Percentiles rank a stretch among this genome's conserved stretches.
Conservation (phyloP, 2,888 invertebrate genomes). For the Aradus depressus region DNA sequence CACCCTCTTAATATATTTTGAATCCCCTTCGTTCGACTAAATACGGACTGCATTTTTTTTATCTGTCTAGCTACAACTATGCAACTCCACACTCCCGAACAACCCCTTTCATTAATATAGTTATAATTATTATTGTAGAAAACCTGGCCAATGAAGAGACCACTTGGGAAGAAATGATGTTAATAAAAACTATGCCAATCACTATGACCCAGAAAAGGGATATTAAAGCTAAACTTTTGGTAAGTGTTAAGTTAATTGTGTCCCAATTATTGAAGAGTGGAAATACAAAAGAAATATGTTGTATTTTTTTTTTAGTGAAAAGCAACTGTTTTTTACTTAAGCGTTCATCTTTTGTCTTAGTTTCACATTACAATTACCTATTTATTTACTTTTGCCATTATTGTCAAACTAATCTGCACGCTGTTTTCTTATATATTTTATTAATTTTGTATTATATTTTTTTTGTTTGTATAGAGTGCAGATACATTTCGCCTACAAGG, state of each 20-base stretch:
- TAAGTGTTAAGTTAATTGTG: no score
- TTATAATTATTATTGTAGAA: constrained; percentile 38
- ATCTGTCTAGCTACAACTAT: no score
- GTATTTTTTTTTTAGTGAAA: background rate
- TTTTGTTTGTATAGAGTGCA: constrained; percentile 50
- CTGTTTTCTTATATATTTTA: background rate
- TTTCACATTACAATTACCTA: background rate
- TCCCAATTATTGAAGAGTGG: no score
- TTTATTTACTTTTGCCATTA: background rate
- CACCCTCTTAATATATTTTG: no score
- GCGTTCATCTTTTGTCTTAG: background rate
- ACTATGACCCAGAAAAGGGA: constrained; percentile 72
- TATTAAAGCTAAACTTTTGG: constrained; percentile 65
- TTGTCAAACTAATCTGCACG: background rate
- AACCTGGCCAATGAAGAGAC: constrained; percentile 70
- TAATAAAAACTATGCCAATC: constrained; percentile 72
- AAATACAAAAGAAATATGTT: no score
- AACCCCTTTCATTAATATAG: background rate
- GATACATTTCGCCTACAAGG: constrained; percentile 72
- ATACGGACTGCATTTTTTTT: background rate
- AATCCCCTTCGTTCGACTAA: background rate
- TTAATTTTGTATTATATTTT: background rate
- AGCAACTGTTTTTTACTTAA: background rate
- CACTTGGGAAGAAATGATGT: constrained; percentile 77
- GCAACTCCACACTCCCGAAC: no score